A percentile compares a stretch with the other conserved stretches of the same genome.
Evolutionary conservation across 2,113 vertebrate species (phyloP).

Genomic region (Strigops habroptila): DNA sequence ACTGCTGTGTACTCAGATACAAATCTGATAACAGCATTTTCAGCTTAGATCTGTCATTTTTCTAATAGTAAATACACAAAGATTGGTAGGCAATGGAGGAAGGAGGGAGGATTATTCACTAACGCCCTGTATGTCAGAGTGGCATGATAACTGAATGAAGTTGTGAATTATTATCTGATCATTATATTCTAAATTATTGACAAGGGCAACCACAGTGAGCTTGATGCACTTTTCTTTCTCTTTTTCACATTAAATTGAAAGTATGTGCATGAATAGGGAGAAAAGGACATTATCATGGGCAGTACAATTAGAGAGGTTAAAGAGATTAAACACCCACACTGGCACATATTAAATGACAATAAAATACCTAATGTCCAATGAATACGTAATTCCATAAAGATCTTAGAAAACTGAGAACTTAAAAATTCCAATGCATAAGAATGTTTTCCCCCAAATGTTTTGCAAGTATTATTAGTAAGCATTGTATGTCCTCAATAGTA

Average conservation of each 20-base stretch:
- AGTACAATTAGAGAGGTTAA: not conserved
- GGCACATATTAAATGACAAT: not conserved
- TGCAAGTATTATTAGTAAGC: not conserved
- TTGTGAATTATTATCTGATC: not conserved
- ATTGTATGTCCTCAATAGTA: not conserved
- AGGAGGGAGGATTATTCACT: not conserved
- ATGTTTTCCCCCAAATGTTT: not conserved
- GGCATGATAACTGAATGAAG: not conserved
- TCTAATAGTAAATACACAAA: not conserved
- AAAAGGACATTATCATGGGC: not conserved
- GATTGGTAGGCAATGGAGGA: not conserved
- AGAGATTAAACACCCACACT: not conserved
- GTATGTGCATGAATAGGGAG: not conserved
- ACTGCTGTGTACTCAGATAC: not conserved
- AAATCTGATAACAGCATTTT: not conserved
- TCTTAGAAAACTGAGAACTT: not conserved
- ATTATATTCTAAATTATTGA: not conserved
- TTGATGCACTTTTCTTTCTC: not conserved
- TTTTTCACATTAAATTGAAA: not conserved
- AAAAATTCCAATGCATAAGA: not conserved
- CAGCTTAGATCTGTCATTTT: not conserved
- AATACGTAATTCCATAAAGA: not conserved
- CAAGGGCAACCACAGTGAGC: not conserved
- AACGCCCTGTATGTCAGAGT: not conserved
- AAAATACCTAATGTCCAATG: not conserved